Evolutionary conservation across 1,140 invertebrate species (phyloP).

Genomic region (Reticulitermes speratus): DNA sequence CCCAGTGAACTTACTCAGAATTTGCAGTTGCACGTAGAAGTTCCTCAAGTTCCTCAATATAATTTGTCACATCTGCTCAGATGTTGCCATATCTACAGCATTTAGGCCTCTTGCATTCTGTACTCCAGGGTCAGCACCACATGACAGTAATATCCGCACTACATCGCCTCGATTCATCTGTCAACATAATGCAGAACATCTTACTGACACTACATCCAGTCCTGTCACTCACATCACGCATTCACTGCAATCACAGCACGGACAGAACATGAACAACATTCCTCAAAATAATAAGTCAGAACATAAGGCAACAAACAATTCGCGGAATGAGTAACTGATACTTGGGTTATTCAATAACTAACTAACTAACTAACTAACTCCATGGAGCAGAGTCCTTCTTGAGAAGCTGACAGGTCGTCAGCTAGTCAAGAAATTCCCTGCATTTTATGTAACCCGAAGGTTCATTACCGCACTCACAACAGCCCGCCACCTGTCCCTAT

Average conservation of each 20-base stretch:
- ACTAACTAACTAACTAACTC: too few relatives aligned
- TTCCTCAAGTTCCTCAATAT: constrained; percentile 64
- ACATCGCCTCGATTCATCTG: constrained; percentile 60
- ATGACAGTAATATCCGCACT: constrained; percentile 58
- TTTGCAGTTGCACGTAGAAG: constrained; percentile 62
- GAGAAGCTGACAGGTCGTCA: too few relatives aligned
- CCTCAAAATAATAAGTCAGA: not conserved
- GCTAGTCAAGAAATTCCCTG: too few relatives aligned
- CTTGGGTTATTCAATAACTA: too few relatives aligned
- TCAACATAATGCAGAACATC: constrained; percentile 35
- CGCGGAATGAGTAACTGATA: too few relatives aligned
- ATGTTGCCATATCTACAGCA: constrained; percentile 55
- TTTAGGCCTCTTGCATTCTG: constrained; percentile 57
- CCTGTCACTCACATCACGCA: too few relatives aligned
- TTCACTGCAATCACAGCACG: not conserved
- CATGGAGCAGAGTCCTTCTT: too few relatives aligned
- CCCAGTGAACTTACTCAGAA: constrained; percentile 53
- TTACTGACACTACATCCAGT: not conserved
- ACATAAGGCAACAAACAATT: not conserved
- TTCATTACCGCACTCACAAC: too few relatives aligned
- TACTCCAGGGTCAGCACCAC: constrained; percentile 59
- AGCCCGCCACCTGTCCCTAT: too few relatives aligned
- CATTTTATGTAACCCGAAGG: too few relatives aligned
- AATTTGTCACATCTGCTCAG: constrained; percentile 55
- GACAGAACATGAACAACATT: not conserved